These are phyloP conservation scores for Papilio glaucus DNA, from an alignment of 1,140 invertebrate genomes.

Conservation along the genomic window DNA sequence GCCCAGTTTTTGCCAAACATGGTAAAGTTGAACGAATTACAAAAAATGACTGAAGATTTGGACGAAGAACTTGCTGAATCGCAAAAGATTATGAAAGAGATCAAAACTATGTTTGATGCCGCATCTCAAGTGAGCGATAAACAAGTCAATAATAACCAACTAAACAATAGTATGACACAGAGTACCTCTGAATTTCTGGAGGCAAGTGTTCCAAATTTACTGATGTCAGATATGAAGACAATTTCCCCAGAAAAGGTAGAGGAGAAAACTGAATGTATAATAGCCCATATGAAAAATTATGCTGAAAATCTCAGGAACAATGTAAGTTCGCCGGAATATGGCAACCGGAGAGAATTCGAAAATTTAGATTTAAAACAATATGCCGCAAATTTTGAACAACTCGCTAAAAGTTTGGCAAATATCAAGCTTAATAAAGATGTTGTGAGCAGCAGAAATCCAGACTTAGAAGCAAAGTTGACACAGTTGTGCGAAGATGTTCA, in stretches of 20 bases:
- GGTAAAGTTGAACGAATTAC: conserved; percentile 62
- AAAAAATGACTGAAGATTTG: conserved; percentile 67
- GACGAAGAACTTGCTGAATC: conserved; percentile 69
- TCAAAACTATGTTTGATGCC: conserved; percentile 60
- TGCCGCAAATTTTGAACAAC: conserved; percentile 63
- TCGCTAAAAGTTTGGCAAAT: conserved; percentile 62
- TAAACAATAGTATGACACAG: conserved; percentile 43
- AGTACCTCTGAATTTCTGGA: conserved; percentile 60
- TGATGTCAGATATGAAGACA: conserved; percentile 70
- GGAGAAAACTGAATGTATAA: conserved; percentile 62
- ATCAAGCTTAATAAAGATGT: conserved; percentile 59
- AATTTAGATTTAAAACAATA: conserved; percentile 61
- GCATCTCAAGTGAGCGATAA: conserved; percentile 50
- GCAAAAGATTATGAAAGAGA: conserved; percentile 65
- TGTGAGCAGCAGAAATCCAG: conserved; percentile 50
- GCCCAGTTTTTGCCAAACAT: conserved; percentile 59
- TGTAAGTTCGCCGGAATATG: conserved; percentile 41
- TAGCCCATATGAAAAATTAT: conserved; percentile 63
- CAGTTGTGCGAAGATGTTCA: conserved; percentile 67
- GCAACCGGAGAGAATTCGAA: conserved; percentile 43
- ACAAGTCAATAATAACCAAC: conserved; percentile 28
- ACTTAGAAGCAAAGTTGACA: conserved; percentile 65
- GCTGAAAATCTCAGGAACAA: conserved; percentile 64
- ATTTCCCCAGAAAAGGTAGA: conserved; percentile 51
- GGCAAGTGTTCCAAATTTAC: conserved; percentile 53